Base-by-base conservation (phyloP, 2,888 invertebrate genomes). In the Scaptomyza parva region DNA sequence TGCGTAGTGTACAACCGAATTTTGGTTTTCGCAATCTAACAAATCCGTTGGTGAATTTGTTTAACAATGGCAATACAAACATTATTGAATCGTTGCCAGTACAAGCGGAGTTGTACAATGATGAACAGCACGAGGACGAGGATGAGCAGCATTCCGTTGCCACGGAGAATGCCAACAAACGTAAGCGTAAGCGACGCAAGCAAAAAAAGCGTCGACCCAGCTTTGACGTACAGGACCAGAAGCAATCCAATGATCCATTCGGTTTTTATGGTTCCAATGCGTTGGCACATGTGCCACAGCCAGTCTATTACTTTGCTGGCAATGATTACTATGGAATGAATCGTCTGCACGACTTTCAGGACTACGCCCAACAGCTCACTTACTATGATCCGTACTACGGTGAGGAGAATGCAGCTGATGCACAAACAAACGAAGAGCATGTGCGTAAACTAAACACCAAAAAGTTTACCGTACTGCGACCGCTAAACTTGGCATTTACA, bases 11-110 rank as follows among this genome's bases (percentile, higher is more conserved):
- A 9, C 86, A 78, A 20, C 83, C 88, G 2, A 63, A 83, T n/a
- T 88, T 88, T 9, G 76, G 74, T 12, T 51, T 89, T 0, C 72
- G 77, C 0, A 90, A 90, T 72, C 50, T 89, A 39, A 89, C 87
- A 7, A 89, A 79, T 73, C 86, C 89, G 0, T 53, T 89, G 35
- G 75, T 74, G 0, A 89, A 85, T 62, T 54, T 90, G 2, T 88
- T 90, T 14, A 89, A 75, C 28, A 74, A 78, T 24, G 88, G 84
- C 39, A 72, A 61, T 7, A 60, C 81, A 1, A 78, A 87, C 54
- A 66, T 86, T 9, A 74, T 89, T 11, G 88, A 89, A 63, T 69
- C 87, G 0, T 69, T 84, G 2, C 78, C 87, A 0, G 28, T 66
- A 0, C 55, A 69, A n/a, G 9, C 45, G 0, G 26, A 44, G 18